Evolutionary conservation across 2,113 vertebrate species (phyloP).

Genomic region (Pluvialis apricaria): DNA sequence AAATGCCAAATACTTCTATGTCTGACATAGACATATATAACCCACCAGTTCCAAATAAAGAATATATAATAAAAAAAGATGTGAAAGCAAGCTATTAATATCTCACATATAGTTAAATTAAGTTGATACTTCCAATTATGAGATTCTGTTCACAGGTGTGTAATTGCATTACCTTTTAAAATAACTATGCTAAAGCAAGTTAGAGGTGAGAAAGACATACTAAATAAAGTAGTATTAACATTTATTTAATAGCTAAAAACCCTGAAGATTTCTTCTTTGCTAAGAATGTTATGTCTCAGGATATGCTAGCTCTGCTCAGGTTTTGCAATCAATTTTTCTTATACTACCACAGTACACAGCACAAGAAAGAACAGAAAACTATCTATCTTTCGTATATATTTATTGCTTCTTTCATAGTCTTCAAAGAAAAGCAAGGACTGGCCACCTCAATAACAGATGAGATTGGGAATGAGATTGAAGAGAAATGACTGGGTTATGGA

Average conservation of each 20-base stretch:
- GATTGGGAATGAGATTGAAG: neutral
- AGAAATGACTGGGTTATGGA: neutral
- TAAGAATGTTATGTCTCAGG: neutral
- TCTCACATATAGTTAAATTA: neutral
- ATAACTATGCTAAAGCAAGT: neutral
- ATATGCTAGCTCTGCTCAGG: neutral
- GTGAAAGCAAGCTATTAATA: neutral
- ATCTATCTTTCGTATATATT: neutral
- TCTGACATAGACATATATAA: neutral
- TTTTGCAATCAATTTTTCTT: neutral
- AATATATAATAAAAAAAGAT: neutral
- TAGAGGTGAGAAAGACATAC: neutral
- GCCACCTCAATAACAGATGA: neutral
- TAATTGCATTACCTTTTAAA: slow-evolving; percentile 18
- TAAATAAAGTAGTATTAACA: neutral
- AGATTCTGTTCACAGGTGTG: neutral
- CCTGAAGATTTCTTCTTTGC: neutral
- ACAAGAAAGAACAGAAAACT: neutral
- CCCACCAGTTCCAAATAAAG: neutral
- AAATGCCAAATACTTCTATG: neutral
- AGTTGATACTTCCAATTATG: neutral
- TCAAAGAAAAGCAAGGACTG: neutral
- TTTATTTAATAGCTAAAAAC: neutral
- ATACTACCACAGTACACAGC: no score
- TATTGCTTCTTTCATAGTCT: neutral